Evolutionary conservation across 2,888 invertebrate genomes (phyloP).

Genomic region (Epiblema foenella): DNA sequence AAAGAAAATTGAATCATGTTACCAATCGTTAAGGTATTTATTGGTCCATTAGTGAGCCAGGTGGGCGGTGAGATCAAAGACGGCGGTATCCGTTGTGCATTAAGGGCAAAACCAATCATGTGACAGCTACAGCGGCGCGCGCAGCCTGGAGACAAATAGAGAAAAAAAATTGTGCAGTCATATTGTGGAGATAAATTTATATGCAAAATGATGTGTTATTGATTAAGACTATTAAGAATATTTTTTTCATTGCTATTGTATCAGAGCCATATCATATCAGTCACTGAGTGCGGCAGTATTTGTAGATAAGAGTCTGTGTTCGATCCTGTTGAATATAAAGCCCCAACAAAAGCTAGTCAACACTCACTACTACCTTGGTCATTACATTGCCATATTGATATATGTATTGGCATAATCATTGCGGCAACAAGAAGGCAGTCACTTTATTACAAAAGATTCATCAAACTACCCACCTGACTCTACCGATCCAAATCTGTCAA

Average conservation of each 20-base stretch:
- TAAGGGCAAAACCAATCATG: constrained; percentile 76
- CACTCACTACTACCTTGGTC: not conserved
- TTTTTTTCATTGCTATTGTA: not conserved
- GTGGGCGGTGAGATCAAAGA: constrained; percentile 73
- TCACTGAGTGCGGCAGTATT: not conserved
- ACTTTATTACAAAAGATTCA: constrained; percentile 5
- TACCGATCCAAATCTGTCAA: constrained; percentile 40
- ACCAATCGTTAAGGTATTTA: constrained; percentile 39
- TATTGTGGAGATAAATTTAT: constrained; percentile 51
- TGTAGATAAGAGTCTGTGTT: not conserved
- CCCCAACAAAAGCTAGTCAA: not conserved
- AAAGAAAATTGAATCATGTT: constrained; percentile 46
- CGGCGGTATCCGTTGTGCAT: constrained; percentile 68
- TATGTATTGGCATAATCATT: not conserved
- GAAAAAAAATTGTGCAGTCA: constrained; percentile 66
- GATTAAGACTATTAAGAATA: not conserved
- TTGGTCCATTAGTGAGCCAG: constrained; percentile 38
- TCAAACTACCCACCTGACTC: constrained; percentile 6
- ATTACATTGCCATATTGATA: not conserved
- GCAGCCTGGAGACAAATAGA: constrained; percentile 49
- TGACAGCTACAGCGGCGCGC: constrained; percentile 63
- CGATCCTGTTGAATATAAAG: not conserved
- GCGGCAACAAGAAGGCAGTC: not conserved
- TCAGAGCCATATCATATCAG: not conserved
- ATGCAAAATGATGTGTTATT: constrained; percentile 47